Evolutionary conservation across 2,888 invertebrate genomes (phyloP).

Genomic region (Strigamia crassipes): DNA sequence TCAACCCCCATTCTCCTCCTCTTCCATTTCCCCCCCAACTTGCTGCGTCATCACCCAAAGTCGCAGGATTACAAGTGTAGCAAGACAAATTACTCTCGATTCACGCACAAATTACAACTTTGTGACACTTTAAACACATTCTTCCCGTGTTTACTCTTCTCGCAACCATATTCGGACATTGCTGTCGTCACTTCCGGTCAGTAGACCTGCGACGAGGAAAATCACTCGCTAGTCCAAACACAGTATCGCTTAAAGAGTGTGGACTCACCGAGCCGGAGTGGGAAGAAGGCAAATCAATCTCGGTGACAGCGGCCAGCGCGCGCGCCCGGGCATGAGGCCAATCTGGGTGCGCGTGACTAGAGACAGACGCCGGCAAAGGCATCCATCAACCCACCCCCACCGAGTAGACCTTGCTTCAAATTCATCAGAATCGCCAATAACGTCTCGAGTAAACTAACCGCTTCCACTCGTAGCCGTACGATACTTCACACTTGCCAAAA

Average conservation of each 20-base stretch:
- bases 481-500: constrained; percentile 8
- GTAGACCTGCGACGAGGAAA: constrained; percentile 5
- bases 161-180: constrained; percentile 1
- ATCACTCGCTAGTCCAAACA: constrained; percentile 37
- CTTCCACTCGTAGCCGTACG: neutral
- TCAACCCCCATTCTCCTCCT: constrained; percentile 39
- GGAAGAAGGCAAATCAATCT: constrained; percentile 42
- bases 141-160: neutral
- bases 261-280: neutral
- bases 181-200: constrained; percentile 34
- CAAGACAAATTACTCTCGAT: constrained; percentile 42
- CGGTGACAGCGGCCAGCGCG: constrained; percentile 37
- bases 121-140: constrained; percentile 10
- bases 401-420: constrained; percentile 7
- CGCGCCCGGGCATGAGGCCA: constrained; percentile 42
- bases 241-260: constrained; percentile 10
- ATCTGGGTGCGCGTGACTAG: constrained; percentile 42
- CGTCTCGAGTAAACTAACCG: constrained; percentile 23
- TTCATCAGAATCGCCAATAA: constrained; percentile 40
- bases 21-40: constrained; percentile 40
- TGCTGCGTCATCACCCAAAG: constrained; percentile 40
- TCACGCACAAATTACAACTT: constrained; percentile 21
- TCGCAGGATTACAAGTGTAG: constrained; percentile 36
- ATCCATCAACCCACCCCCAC: constrained; percentile 11
- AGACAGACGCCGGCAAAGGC: constrained; percentile 25